Evolutionary conservation across 2,113 vertebrate species (phyloP).

Genomic region (Barnardius zonarius): DNA sequence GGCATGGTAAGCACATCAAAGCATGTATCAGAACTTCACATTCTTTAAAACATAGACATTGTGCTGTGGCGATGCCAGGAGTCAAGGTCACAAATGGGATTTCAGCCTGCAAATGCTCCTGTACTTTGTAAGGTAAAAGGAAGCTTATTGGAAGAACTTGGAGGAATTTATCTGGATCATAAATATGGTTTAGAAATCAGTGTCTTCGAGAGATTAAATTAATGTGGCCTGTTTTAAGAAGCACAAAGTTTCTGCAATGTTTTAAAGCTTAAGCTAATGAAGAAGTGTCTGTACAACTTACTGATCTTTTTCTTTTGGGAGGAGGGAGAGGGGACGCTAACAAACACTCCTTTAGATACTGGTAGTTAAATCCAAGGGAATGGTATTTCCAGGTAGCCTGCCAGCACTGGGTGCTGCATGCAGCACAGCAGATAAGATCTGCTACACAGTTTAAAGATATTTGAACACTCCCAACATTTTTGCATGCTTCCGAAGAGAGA

Average conservation of each 20-base stretch:
- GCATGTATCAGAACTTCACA: background rate
- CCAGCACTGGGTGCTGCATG: slow-evolving; percentile 13
- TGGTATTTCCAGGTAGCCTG: slow-evolving; percentile 39
- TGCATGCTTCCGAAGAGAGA: slow-evolving; percentile 51
- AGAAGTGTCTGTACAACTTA: background rate
- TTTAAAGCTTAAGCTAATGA: background rate
- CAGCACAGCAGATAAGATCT: slow-evolving; percentile 49
- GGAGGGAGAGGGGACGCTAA: background rate
- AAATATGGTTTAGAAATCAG: background rate
- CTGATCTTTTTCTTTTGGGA: background rate
- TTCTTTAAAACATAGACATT: background rate
- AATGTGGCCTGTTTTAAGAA: background rate
- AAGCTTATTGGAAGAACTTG: background rate
- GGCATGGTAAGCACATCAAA: background rate
- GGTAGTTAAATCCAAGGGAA: background rate
- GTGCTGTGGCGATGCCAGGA: background rate
- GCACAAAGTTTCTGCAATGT: background rate
- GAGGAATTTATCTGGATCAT: background rate
- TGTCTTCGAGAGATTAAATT: background rate
- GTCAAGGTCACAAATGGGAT: background rate
- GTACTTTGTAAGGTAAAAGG: background rate
- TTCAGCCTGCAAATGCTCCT: background rate
- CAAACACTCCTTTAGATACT: background rate
- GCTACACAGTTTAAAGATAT: slow-evolving; percentile 18
- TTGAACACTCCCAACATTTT: slow-evolving; percentile 58